phyloP scores from a whole-genome alignment of 2,113 vertebrate genomes.

The Calypte anna region DNA sequence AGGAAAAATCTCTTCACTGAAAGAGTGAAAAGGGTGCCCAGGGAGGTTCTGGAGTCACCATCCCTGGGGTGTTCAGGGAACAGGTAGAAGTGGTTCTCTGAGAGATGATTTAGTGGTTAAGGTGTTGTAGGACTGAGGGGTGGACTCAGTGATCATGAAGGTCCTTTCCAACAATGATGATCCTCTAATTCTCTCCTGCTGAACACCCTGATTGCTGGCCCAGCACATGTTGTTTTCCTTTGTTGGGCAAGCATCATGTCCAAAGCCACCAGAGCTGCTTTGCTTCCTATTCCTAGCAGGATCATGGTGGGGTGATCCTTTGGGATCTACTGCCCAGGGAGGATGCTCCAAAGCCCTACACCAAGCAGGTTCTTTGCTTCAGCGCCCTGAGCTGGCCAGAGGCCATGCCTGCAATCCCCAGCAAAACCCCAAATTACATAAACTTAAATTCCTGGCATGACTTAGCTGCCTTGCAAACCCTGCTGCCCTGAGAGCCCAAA shows the following conservation, averaged over 20 bases:
- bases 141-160: no score
- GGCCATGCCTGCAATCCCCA: background rate
- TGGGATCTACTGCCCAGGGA: background rate
- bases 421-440: conserved; percentile 29
- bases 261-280: background rate
- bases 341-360: background rate
- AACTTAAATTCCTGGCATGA: conserved; percentile 64
- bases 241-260: background rate
- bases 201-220: rapidly evolving
- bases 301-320: background rate
- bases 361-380: background rate
- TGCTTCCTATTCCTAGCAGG: no score
- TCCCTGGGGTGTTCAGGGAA: no score
- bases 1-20: no score
- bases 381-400: background rate
- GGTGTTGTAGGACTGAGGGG: no score
- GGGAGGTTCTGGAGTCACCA: no score
- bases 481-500: conserved; percentile 38
- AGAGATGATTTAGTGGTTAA: no score
- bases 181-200: no score
- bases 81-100: no score
- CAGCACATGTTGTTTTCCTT: background rate
- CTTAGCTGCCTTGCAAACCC: conserved; percentile 18
- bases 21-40: no score
- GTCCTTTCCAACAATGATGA: no score